Evolutionary conservation across 2,797 vertebrate species (phyloP).

Genomic region (Sebastes steindachneri): DNA sequence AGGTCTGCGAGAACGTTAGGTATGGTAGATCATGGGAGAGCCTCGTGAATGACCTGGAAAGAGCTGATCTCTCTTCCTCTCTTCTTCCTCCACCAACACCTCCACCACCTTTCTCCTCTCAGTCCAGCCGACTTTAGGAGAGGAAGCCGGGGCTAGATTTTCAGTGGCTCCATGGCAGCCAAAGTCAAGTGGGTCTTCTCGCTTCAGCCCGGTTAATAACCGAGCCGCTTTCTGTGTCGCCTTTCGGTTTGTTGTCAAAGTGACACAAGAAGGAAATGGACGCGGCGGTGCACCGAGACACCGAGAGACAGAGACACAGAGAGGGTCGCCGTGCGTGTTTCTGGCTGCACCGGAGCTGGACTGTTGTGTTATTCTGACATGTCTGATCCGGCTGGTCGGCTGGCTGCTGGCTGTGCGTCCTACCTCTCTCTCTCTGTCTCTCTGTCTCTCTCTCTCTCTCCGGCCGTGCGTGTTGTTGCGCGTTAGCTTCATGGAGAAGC

Average conservation of each 20-base stretch:
- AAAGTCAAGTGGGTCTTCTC: conserved; percentile 82
- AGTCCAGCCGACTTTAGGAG: conserved; percentile 79
- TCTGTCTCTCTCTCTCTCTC: not conserved
- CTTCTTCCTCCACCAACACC: not conserved
- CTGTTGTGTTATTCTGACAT: conserved; percentile 73
- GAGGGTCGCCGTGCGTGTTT: conserved; percentile 62
- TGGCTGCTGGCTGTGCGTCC: too few relatives aligned
- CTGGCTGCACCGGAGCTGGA: conserved; percentile 49
- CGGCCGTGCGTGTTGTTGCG: conserved; percentile 61
- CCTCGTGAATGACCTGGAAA: conserved; percentile 85
- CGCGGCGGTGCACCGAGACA: conserved; percentile 39
- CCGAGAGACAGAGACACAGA: not conserved
- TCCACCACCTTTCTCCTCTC: conserved; percentile 43
- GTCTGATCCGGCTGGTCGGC: conserved; percentile 46
- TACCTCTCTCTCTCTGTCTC: not conserved
- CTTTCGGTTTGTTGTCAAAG: conserved; percentile 78
- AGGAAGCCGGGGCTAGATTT: conserved; percentile 80
- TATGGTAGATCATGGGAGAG: conserved; percentile 81
- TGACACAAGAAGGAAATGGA: conserved; percentile 83
- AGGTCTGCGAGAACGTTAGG: conserved; percentile 80
- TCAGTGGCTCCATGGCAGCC: conserved; percentile 54
- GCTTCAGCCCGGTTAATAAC: conserved; percentile 62
- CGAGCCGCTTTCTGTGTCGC: conserved; percentile 69
- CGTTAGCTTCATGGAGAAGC: conserved; percentile 91
- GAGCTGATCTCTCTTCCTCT: conserved; percentile 62